Conservation (phyloP, 2,797 vertebrate genomes). For the Holocentrus rufus region DNA sequence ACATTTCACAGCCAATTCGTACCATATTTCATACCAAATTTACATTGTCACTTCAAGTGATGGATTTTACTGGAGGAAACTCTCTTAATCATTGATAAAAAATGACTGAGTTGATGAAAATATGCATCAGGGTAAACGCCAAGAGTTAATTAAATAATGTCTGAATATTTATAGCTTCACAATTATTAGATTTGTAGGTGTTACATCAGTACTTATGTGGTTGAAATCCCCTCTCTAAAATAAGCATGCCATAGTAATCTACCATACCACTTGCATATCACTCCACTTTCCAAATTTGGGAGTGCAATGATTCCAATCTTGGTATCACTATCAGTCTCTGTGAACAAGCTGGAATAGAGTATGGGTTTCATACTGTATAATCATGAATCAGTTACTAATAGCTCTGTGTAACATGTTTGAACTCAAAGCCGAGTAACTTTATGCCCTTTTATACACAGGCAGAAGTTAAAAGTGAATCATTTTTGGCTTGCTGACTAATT, state of each 20-base stretch:
- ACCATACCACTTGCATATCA: neutral
- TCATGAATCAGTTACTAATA: neutral
- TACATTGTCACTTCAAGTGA: too few species aligned
- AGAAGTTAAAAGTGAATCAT: neutral
- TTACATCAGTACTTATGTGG: conserved; percentile 23
- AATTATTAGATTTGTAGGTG: conserved; percentile 22
- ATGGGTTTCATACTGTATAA: neutral
- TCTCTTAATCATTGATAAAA: too few species aligned
- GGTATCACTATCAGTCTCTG: neutral
- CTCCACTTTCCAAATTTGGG: neutral
- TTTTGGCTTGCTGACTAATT: neutral
- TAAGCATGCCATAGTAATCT: neutral
- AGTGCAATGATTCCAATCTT: neutral
- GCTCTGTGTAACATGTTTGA: too few species aligned
- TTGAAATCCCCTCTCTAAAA: conserved; percentile 9
- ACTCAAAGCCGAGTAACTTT: neutral
- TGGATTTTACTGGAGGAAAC: too few species aligned
- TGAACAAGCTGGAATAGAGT: neutral
- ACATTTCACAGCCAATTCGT: too few species aligned
- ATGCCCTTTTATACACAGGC: neutral
- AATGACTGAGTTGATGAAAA: neutral
- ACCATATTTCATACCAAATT: too few species aligned
- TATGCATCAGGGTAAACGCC: too few species aligned
- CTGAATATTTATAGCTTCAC: conserved; percentile 30
- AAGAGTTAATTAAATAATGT: conserved; percentile 5